Conservation (phyloP, 2,797 vertebrate species). For the Bradypodion ventrale region DNA sequence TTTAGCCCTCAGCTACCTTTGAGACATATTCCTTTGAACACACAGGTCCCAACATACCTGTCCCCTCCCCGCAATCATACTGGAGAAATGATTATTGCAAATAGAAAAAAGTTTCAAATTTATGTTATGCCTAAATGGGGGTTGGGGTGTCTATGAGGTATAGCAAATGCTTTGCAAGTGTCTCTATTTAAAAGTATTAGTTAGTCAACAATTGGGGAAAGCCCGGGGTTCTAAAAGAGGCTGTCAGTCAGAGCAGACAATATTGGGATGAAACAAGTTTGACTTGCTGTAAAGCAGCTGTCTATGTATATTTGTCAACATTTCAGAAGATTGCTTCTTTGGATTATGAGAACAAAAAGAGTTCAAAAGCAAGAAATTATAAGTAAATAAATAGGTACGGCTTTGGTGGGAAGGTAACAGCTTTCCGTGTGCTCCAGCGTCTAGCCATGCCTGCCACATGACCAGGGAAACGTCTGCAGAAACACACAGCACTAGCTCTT, state of each 20-base stretch:
- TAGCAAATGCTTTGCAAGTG: not conserved
- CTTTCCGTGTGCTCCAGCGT: too few relatives aligned
- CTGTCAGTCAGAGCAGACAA: not conserved
- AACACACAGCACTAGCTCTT: too few relatives aligned
- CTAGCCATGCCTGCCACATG: too few relatives aligned
- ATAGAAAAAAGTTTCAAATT: constrained; percentile 4
- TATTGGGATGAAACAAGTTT: not conserved
- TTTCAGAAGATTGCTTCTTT: not conserved
- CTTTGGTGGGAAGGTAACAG: too few relatives aligned
- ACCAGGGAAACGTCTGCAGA: too few relatives aligned
- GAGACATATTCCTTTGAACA: constrained; percentile 64
- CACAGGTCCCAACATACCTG: constrained; percentile 59
- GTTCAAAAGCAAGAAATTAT: too few relatives aligned
- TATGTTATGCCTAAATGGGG: not conserved
- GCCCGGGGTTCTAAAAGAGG: not conserved
- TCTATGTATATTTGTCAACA: not conserved
- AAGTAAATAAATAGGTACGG: too few relatives aligned
- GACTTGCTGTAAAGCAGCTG: too few relatives aligned
- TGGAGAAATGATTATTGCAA: not conserved
- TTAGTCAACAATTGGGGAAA: not conserved
- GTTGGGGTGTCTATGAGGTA: not conserved
- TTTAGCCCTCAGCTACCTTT: constrained; percentile 69
- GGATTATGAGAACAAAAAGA: too few relatives aligned
- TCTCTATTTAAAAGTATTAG: not conserved
- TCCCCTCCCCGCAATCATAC: constrained; percentile 50